Conservation (phyloP, 2,113 vertebrate genomes). For the Oryzias melastigma region DNA sequence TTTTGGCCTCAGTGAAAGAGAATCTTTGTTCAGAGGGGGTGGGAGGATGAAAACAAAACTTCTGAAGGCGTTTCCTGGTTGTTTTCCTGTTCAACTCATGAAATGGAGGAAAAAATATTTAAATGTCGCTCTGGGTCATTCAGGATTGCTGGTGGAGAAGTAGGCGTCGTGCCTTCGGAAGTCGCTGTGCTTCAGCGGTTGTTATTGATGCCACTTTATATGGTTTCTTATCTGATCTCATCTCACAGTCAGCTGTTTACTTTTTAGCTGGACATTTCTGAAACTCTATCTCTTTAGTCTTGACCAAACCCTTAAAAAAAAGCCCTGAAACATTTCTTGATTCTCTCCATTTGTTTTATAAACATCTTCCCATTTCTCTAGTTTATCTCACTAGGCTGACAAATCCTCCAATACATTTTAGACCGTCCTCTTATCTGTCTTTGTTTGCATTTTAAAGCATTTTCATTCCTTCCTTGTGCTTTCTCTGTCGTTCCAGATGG, state of each 20-base stretch:
- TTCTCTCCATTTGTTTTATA: neutral
- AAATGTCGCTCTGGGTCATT: constrained; percentile 18
- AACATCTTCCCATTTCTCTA: neutral
- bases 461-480: neutral
- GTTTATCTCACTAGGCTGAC: neutral
- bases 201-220: constrained; percentile 1
- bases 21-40: constrained; percentile 4
- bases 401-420: too few species aligned
- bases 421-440: too few species aligned
- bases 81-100: constrained; percentile 23
- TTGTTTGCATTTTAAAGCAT: too few species aligned
- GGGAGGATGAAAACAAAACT: constrained; percentile 31
- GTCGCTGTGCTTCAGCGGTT: neutral
- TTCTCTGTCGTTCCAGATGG: constrained; percentile 67
- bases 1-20: too few species aligned
- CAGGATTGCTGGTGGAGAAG: constrained; percentile 46
- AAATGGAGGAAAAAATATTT: constrained; percentile 42
- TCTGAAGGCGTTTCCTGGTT: constrained; percentile 63
- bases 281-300: neutral
- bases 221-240: constrained; percentile 4
- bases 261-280: constrained; percentile 9
- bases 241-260: neutral
- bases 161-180: constrained; percentile 20
- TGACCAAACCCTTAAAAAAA: too few species aligned
- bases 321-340: too few species aligned